Evolutionary conservation across 1,140 invertebrate genomes (phyloP).

Genomic region (Microplitis demolitor): DNA sequence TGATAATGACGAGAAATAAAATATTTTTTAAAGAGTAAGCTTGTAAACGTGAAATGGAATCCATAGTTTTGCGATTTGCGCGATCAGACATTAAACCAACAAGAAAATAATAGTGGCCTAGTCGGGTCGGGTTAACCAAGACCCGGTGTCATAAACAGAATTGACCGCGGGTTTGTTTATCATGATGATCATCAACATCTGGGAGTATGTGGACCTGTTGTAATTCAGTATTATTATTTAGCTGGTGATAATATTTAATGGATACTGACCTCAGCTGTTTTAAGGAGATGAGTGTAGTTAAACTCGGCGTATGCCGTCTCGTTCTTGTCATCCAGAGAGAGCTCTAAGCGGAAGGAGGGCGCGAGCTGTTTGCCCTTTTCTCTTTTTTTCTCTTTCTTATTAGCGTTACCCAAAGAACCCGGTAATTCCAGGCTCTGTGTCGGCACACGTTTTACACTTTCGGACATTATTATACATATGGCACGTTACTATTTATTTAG

Average conservation of each 20-base stretch:
- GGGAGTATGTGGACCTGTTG: neutral
- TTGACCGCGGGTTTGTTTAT: neutral
- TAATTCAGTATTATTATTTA: neutral
- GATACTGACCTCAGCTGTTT: slow-evolving; percentile 65
- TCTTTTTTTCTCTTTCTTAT: slow-evolving; percentile 55
- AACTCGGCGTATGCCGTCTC: slow-evolving; percentile 70
- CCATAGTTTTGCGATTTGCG: neutral
- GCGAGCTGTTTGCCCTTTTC: slow-evolving; percentile 59
- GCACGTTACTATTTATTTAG: slow-evolving; percentile 11
- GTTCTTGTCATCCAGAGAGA: slow-evolving; percentile 68
- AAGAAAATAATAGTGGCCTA: neutral
- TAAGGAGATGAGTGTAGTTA: slow-evolving; percentile 69
- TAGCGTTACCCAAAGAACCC: slow-evolving; percentile 51
- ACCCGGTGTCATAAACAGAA: neutral
- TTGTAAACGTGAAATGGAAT: neutral
- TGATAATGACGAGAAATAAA: too few species aligned
- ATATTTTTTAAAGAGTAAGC: too few species aligned
- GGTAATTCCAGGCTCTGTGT: slow-evolving; percentile 57
- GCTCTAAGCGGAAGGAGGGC: slow-evolving; percentile 65
- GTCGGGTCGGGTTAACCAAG: too few species aligned
- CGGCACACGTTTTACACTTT: slow-evolving; percentile 60
- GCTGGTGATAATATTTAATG: neutral
- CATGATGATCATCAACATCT: neutral
- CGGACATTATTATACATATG: slow-evolving; percentile 57
- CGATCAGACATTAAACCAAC: neutral